phyloP scores from a whole-genome alignment of 2,113 vertebrate genomes.

The Casuarius casuarius region DNA sequence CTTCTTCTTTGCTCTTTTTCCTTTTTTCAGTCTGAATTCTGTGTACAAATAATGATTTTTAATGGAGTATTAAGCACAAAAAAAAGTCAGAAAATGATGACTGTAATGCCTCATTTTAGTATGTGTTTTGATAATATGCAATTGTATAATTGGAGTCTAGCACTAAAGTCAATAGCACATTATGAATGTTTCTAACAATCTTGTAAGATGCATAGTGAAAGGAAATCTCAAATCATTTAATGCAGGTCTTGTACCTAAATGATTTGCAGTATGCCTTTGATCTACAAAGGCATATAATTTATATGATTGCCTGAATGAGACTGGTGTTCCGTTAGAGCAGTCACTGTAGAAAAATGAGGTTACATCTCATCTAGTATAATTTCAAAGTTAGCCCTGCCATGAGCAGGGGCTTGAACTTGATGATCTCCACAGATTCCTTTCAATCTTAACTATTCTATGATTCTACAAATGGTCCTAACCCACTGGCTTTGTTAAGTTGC shows the following conservation, averaged over 20 bases:
- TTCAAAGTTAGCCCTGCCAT: not conserved
- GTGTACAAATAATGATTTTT: not conserved
- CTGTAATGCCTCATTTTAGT: not conserved
- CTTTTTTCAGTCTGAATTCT: not conserved
- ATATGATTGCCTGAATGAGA: not conserved
- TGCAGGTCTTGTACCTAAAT: not conserved
- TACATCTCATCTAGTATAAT: not conserved
- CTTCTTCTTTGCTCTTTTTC: not conserved
- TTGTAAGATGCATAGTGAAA: not conserved
- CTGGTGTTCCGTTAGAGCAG: not conserved
- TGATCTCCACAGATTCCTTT: not conserved
- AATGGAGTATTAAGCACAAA: not conserved
- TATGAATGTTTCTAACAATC: not conserved
- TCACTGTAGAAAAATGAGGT: not conserved
- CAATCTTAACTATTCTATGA: not conserved
- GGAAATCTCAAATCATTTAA: slow-evolving; percentile 12
- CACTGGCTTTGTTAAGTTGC: not conserved
- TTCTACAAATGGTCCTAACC: not conserved
- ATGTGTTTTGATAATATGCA: slow-evolving; percentile 4
- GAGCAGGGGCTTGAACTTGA: not conserved
- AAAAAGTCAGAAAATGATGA: not conserved
- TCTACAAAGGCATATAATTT: not conserved
- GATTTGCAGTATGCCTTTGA: slow-evolving; percentile 12
- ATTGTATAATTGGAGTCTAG: not conserved
- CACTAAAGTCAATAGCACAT: not conserved